Evolutionary conservation across 2,888 invertebrate species (phyloP).

Genomic region (Pristionchus japonicus): DNA sequence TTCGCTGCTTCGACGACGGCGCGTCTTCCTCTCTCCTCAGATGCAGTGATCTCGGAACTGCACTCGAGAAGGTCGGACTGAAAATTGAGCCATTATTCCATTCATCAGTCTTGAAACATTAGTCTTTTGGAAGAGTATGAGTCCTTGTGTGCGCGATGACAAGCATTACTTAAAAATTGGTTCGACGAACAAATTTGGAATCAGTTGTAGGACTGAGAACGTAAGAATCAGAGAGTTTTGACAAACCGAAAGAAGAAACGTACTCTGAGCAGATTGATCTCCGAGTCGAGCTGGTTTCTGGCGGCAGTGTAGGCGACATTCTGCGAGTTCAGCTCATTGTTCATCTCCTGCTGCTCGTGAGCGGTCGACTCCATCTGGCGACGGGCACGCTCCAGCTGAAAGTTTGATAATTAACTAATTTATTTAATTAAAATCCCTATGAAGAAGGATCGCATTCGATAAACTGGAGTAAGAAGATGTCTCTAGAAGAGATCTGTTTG

Average conservation of each 20-base stretch:
- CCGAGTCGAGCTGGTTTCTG: slow-evolving; percentile 99
- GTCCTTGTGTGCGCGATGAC: background rate
- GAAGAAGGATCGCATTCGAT: no score
- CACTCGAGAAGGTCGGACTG: slow-evolving; percentile 96
- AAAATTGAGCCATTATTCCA: background rate
- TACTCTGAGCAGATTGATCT: slow-evolving; percentile 88
- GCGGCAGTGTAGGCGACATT: slow-evolving; percentile 93
- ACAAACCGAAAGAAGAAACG: slow-evolving; percentile 76
- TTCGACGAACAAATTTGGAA: no score
- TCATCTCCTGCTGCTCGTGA: slow-evolving; percentile 95
- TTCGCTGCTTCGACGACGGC: slow-evolving; percentile 96
- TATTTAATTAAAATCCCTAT: no score
- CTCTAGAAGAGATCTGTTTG: background rate
- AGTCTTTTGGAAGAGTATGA: background rate
- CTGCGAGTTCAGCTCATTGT: slow-evolving; percentile 94
- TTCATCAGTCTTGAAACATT: background rate
- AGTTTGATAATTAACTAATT: background rate
- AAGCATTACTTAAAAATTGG: no score
- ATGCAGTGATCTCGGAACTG: slow-evolving; percentile 96
- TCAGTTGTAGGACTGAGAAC: no score
- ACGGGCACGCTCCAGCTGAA: slow-evolving; percentile 91
- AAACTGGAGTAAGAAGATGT: no score
- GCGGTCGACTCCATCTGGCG: slow-evolving; percentile 97
- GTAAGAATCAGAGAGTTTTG: background rate
- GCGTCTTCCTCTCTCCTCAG: slow-evolving; percentile 98